phyloP scores from a whole-genome alignment of 2,797 vertebrate genomes.

The Benthosema pterotum region DNA sequence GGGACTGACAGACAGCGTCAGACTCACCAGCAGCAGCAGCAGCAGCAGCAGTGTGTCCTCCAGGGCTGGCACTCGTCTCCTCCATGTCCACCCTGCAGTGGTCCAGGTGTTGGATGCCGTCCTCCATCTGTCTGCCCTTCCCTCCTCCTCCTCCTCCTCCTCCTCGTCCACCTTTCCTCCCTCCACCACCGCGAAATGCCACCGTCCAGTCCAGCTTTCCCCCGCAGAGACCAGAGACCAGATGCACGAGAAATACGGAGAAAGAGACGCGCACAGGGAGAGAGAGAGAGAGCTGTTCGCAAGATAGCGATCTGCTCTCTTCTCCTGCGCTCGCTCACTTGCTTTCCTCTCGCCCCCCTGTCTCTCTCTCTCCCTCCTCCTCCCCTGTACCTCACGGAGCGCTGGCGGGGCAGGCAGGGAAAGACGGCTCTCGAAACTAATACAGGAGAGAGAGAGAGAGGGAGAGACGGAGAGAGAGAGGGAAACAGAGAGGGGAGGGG shows the following conservation, averaged over 20 bases:
- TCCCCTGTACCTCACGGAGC: constrained; percentile 56
- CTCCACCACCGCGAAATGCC: constrained; percentile 68
- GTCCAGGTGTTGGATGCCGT: constrained; percentile 68
- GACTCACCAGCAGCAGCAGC: constrained; percentile 62
- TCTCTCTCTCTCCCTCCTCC: constrained; percentile 24
- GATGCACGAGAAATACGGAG: background rate
- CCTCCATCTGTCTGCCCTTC: constrained; percentile 72
- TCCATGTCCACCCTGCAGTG: constrained; percentile 77
- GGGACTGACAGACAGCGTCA: constrained; percentile 39
- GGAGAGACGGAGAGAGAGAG: constrained; percentile 35
- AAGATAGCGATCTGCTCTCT: constrained; percentile 59
- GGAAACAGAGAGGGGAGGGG: constrained; percentile 26
- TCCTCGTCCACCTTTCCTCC: constrained; percentile 44
- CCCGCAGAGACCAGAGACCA: background rate
- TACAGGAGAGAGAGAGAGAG: constrained; percentile 29
- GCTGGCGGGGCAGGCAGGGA: constrained; percentile 62
- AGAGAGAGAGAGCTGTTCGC: constrained; percentile 48
- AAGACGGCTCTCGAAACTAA: constrained; percentile 74
- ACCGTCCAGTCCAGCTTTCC: constrained; percentile 73
- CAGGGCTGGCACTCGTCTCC: constrained; percentile 56
- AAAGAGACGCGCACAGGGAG: constrained; percentile 24
- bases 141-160: constrained; percentile 46
- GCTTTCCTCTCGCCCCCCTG: constrained; percentile 23
- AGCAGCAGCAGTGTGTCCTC: constrained; percentile 70
- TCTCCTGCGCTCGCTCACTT: background rate